These are phyloP conservation scores for Lepus townsendii DNA, from an alignment of 2,797 vertebrate species.

Conservation along the genomic window DNA sequence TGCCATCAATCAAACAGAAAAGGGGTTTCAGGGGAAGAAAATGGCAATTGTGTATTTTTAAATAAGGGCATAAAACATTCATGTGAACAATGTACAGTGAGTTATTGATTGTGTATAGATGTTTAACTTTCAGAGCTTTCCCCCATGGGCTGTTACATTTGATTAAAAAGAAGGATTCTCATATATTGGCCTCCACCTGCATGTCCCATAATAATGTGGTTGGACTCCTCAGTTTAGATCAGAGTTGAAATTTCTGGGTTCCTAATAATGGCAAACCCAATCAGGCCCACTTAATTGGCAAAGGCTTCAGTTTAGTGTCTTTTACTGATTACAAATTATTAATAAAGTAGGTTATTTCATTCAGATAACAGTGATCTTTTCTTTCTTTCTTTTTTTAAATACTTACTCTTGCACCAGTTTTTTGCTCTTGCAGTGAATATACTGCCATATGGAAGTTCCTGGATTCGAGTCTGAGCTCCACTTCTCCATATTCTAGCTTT, in stretches of 20 bases:
- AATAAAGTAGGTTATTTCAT: not conserved
- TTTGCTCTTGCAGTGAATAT: too few species aligned
- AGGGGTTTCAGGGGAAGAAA: not conserved
- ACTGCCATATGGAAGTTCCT: too few species aligned
- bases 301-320: not conserved
- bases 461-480: too few species aligned
- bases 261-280: not conserved
- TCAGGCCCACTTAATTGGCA: not conserved
- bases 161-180: slow-evolving; percentile 15
- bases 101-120: not conserved
- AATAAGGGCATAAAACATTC: slow-evolving; percentile 10
- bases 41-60: not conserved
- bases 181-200: not conserved
- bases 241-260: not conserved
- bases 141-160: not conserved
- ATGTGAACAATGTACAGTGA: not conserved
- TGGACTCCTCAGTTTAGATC: not conserved
- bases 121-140: not conserved
- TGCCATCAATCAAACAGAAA: not conserved
- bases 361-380: not conserved
- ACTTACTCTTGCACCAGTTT: too few species aligned
- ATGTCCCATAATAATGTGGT: not conserved
- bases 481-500: too few species aligned
- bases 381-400: too few species aligned
- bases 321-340: not conserved